Conservation (phyloP, 2,113 vertebrate species). For the Pelodiscus sinensis region DNA sequence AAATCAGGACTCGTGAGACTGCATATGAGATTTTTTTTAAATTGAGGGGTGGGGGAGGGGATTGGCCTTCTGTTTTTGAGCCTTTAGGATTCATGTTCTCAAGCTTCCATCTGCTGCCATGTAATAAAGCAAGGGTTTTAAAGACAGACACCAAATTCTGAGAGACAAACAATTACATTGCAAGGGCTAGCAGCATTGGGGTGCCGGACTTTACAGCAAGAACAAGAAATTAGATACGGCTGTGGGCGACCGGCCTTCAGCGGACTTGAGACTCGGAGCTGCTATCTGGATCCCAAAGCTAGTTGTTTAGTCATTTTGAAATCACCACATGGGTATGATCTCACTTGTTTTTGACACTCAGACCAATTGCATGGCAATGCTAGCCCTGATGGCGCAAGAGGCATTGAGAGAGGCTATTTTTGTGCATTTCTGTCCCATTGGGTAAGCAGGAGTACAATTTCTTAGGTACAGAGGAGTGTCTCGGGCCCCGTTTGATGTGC, state of each 20-base stretch:
- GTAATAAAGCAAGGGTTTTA: neutral
- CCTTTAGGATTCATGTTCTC: neutral
- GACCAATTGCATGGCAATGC: rapidly evolving
- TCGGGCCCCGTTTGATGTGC: rapidly evolving
- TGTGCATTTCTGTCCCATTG: neutral
- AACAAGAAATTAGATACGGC: neutral
- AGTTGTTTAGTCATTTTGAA: neutral
- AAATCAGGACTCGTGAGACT: neutral
- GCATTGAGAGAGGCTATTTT: neutral
- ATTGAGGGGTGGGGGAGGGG: neutral
- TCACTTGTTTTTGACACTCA: neutral
- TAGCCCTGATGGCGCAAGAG: neutral
- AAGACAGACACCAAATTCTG: neutral
- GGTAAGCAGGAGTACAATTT: rapidly evolving
- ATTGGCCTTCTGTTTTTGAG: neutral
- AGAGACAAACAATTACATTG: neutral
- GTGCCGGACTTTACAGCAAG: neutral
- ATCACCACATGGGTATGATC: neutral
- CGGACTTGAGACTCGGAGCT: neutral
- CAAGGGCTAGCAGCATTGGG: rapidly evolving
- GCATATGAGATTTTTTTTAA: neutral
- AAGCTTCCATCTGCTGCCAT: neutral
- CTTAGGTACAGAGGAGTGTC: too few relatives aligned
- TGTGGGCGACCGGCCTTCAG: neutral
- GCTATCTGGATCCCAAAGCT: neutral